Conservation (phyloP, 1,140 invertebrate species). For the Stegodyphus dumicola region DNA sequence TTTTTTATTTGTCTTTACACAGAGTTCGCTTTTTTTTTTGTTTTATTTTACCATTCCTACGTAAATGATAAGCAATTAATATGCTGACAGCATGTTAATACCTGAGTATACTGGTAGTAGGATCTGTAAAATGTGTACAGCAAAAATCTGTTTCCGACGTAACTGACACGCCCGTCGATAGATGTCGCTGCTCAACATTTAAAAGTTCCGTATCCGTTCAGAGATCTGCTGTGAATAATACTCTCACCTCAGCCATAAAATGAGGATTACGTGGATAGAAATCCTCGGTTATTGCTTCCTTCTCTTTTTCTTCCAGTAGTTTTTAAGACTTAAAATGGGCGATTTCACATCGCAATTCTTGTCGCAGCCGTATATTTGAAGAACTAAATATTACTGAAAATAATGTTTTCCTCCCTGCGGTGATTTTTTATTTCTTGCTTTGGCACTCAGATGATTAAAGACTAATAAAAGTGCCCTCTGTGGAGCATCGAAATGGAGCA, state of each 20-base stretch:
- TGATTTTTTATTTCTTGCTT: neutral
- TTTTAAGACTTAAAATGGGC: constrained; percentile 40
- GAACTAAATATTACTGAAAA: neutral
- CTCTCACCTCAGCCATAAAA: constrained; percentile 25
- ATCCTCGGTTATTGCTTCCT: constrained; percentile 24
- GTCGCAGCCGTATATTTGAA: neutral
- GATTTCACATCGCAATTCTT: neutral
- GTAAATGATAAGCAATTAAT: constrained; percentile 53
- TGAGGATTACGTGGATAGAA: constrained; percentile 12
- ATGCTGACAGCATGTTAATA: constrained; percentile 12
- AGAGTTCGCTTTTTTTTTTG: neutral
- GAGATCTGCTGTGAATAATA: neutral
- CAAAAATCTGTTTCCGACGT: neutral
- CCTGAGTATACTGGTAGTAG: neutral
- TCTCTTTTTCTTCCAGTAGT: neutral
- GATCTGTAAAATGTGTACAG: neutral
- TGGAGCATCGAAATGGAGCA: no score
- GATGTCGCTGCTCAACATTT: constrained; percentile 23
- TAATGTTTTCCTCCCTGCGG: neutral
- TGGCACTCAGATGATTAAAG: neutral
- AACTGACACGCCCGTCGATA: neutral
- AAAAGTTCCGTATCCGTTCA: neutral
- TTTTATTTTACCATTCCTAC: neutral
- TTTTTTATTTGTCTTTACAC: neutral
- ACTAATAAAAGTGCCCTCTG: no score